A percentile compares a stretch with the other conserved stretches of the same genome.
Conservation (phyloP, 35 echinoderm and acorn worm species). For the Diadema setosum region DNA sequence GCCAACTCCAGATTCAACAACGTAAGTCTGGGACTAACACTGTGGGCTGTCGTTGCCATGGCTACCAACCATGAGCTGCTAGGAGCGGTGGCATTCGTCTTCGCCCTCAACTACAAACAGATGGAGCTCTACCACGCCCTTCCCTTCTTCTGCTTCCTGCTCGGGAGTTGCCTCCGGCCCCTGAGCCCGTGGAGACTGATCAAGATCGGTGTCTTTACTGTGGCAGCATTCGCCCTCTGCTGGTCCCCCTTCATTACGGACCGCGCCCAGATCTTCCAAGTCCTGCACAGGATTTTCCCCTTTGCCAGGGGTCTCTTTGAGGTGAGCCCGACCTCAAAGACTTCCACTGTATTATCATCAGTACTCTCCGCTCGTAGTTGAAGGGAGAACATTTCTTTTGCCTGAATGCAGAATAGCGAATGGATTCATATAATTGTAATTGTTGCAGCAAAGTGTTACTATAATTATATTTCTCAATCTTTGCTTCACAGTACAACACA, state of each 20-base stretch:
- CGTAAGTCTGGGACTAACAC: slow-evolving; percentile 76
- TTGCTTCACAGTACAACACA: no score
- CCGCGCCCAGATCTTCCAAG: slow-evolving; percentile 28
- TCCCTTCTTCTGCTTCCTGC: slow-evolving; percentile 92
- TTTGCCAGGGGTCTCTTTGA: slow-evolving; percentile 93
- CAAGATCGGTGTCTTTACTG: slow-evolving; percentile 77
- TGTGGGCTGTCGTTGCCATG: slow-evolving; percentile 70
- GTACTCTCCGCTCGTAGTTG: no score
- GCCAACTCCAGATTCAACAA: slow-evolving; percentile 99
- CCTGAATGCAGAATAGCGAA: no score
- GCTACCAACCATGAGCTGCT: slow-evolving; percentile 67
- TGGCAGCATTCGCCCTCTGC: slow-evolving; percentile 64
- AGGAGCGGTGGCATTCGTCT: slow-evolving; percentile 85
- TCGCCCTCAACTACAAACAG: slow-evolving; percentile 96
- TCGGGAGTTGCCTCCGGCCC: slow-evolving; percentile 73
- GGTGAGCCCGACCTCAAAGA: no score
- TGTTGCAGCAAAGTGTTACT: no score
- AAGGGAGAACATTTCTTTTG: no score
- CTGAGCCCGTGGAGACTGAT: slow-evolving; percentile 78
- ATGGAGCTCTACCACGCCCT: slow-evolving; percentile 97
- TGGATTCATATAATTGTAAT: no score
- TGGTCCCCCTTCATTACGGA: slow-evolving; percentile 86
- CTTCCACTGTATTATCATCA: no score
- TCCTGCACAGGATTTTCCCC: slow-evolving; percentile 84
- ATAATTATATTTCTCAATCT: no score